Evolutionary conservation across 1,140 invertebrate species (phyloP), one percentile per base, ranked within the genome.

Genomic region (Drosophila bocqueti): DNA sequence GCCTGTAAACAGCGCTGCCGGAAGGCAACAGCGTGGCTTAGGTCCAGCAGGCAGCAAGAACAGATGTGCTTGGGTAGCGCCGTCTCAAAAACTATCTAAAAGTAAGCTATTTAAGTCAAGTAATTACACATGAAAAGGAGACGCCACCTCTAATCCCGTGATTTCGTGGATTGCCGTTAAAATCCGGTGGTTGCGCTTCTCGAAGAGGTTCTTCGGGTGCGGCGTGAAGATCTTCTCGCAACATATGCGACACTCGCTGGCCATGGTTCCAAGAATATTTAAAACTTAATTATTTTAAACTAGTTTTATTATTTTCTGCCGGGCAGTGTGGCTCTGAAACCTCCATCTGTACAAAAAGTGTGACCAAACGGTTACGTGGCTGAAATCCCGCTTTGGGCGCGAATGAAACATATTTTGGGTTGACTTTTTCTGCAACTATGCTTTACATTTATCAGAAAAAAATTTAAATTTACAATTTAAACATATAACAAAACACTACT

Each of bases 11-110:
- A 89, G 2, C 81, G 85, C 4, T 76, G 60, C 0, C 84, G 85
- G 45, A 89, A 89, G 10, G 74, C 47, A 5, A 76, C 59, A 2
- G 84, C 71, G 49, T 90, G 78, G 15, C 78, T 57, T 21, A 89
- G 69, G 40, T 89, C 78, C 69, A 90, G 46, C 6, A 81, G 69
- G 24, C 84, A 89, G 40, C 78, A 79, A 24, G 85, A 72, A n/a
- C 84, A 89, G 21, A 89, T 90, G 45, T 89, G 85, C 34, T 47
- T 58, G 0, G 85, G 84, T 10, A 90, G 52, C 11, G 55, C 13
- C 2, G 42, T 5, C 16, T 59, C 43, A 3, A 57, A 42, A 8
- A 38, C 18, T 0, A 89, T 43, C 84, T 89, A 10, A 9, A 74
- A 50, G 24, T 8, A 7, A n/a, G n/a, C 0, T 36, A n/a, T 26